These are phyloP conservation scores for Steinernema scapterisci DNA, from an alignment of 2,888 invertebrate genomes.

Conservation along the genomic window DNA sequence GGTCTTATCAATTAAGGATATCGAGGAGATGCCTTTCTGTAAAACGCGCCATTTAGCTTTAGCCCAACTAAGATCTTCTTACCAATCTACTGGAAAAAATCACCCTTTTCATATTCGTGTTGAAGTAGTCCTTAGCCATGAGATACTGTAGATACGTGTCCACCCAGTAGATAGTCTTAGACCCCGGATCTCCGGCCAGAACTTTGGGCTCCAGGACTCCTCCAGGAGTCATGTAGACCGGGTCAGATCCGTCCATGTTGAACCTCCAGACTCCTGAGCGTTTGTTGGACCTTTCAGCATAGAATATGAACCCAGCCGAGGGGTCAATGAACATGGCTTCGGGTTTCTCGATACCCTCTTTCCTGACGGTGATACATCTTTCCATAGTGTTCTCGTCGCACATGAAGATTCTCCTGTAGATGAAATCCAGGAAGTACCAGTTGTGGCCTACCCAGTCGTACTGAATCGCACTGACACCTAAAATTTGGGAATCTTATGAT, in stretches of 20 bases:
- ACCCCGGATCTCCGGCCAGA: conserved; percentile 76
- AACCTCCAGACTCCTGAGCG: conserved; percentile 75
- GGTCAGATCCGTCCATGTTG: conserved; percentile 75
- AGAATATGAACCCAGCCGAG: conserved; percentile 76
- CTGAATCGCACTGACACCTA: conserved; percentile 78
- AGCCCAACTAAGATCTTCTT: not conserved
- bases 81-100: conserved; percentile 36
- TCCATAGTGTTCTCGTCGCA: conserved; percentile 76
- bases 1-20: conserved; percentile 35
- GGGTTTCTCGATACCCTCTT: conserved; percentile 76
- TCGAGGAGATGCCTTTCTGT: conserved; percentile 33
- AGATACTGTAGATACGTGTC: conserved; percentile 81
- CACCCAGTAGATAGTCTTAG: conserved; percentile 69
- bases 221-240: conserved; percentile 74
- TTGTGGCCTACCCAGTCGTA: conserved; percentile 84
- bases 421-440: conserved; percentile 82
- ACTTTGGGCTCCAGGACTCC: conserved; percentile 81
- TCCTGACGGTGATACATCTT: conserved; percentile 76
- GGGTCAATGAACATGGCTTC: conserved; percentile 82
- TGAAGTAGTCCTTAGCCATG: conserved; percentile 80
- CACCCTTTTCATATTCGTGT: conserved; percentile 67
- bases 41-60: not conserved
- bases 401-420: conserved; percentile 76
- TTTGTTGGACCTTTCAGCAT: conserved; percentile 69
- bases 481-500: not conserved